phyloP scores from a whole-genome alignment of 2,888 invertebrate species.

The Hypolimnas misippus region DNA sequence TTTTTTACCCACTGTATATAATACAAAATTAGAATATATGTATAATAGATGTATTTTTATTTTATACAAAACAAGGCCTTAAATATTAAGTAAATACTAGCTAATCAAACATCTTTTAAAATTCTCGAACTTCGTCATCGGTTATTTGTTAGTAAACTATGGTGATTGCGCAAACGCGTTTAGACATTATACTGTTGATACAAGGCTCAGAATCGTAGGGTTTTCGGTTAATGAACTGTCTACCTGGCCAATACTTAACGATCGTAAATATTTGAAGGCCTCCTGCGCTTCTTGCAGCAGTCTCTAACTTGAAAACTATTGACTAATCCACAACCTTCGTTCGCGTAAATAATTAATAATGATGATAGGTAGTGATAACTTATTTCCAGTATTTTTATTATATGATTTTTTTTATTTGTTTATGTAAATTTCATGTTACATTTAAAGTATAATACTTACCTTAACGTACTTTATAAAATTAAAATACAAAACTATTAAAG shows the following conservation, averaged over 20 bases:
- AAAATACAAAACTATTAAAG: too few relatives aligned
- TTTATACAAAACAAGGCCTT: too few relatives aligned
- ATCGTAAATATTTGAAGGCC: constrained; percentile 44
- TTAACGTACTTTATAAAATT: background rate
- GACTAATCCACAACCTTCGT: constrained; percentile 13
- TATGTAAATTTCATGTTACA: too few relatives aligned
- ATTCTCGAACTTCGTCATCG: background rate
- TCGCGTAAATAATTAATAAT: background rate
- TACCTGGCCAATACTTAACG: constrained; percentile 36
- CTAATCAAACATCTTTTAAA: background rate
- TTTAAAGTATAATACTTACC: background rate
- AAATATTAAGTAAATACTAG: too few relatives aligned
- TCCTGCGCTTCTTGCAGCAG: constrained; percentile 37
- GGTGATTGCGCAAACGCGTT: background rate
- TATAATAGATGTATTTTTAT: too few relatives aligned
- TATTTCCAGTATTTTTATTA: background rate
- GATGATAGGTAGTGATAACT: background rate
- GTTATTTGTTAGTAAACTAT: background rate
- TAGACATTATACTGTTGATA: constrained; percentile 11
- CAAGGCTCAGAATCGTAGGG: constrained; percentile 32
- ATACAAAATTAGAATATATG: too few relatives aligned
- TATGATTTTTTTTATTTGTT: too few relatives aligned
- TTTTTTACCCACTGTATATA: too few relatives aligned
- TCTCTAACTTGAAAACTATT: constrained; percentile 8
- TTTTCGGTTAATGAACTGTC: constrained; percentile 42